Evolutionary conservation across 2,113 vertebrate genomes (phyloP).

Genomic region (Corythornis madagascariensis): DNA sequence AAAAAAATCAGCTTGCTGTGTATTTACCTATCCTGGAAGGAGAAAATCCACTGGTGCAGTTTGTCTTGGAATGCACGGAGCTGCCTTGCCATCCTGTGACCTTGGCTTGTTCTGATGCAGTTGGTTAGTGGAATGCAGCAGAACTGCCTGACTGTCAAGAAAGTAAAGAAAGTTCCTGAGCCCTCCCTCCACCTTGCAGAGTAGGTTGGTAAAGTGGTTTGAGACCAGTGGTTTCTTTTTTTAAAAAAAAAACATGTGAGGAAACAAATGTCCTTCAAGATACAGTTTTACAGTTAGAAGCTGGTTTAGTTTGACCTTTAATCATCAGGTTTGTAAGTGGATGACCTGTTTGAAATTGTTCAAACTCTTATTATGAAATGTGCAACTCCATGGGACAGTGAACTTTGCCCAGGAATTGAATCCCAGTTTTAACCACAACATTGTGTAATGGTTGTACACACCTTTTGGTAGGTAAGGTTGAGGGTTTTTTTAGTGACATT

Average conservation of each 20-base stretch:
- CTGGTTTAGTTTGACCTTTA: slow-evolving; percentile 46
- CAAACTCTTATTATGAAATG: slow-evolving; percentile 65
- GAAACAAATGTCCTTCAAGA: neutral
- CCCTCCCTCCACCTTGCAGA: neutral
- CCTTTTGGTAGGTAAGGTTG: slow-evolving; percentile 10
- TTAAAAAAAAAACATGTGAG: no score
- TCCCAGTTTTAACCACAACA: slow-evolving; percentile 60
- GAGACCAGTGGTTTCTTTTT: neutral
- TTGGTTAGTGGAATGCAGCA: neutral
- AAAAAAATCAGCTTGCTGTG: neutral
- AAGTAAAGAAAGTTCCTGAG: neutral
- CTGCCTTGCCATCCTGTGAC: neutral
- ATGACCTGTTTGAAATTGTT: slow-evolving; percentile 64
- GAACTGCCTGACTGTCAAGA: neutral
- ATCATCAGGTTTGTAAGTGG: slow-evolving; percentile 14
- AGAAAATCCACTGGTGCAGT: neutral
- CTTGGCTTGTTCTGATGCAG: neutral
- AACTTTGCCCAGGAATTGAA: slow-evolving; percentile 67
- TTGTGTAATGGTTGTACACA: slow-evolving; percentile 63
- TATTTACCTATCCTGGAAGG: neutral
- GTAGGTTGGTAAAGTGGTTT: neutral
- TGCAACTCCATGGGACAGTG: slow-evolving; percentile 49
- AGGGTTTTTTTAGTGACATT: neutral
- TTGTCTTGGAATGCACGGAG: neutral
- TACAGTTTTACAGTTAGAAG: neutral